Evolutionary conservation across 1,140 invertebrate species (phyloP).

Genomic region (Caenorhabditis inopinata): DNA sequence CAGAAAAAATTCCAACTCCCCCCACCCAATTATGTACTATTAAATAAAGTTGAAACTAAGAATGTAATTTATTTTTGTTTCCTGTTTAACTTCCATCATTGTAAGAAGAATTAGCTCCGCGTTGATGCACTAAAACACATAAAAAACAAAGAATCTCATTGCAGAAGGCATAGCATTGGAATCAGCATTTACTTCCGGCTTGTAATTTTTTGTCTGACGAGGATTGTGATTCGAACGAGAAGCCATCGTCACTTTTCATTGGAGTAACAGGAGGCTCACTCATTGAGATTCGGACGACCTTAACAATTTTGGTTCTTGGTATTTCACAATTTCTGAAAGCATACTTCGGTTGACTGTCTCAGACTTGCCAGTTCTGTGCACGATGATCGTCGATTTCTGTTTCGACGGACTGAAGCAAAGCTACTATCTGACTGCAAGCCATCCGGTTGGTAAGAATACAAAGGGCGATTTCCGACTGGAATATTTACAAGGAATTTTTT

Average conservation of each 20-base stretch:
- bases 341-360: conserved; percentile 41
- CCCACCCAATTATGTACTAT: too few species aligned
- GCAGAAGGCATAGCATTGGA: not conserved
- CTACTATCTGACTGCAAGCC: conserved; percentile 57
- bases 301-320: not conserved
- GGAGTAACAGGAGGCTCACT: conserved; percentile 41
- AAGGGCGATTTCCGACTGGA: conserved; percentile 59
- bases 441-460: conserved; percentile 54
- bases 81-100: too few species aligned
- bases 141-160: not conserved
- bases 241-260: conserved; percentile 35
- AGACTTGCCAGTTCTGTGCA: conserved; percentile 45
- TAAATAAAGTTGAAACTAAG: too few species aligned
- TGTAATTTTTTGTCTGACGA: not conserved
- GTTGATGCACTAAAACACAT: too few species aligned
- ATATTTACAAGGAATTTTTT: conserved; percentile 64
- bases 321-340: not conserved
- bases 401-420: conserved; percentile 46
- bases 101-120: too few species aligned
- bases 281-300: conserved; percentile 40
- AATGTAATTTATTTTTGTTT: too few species aligned
- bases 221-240: conserved; percentile 28
- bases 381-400: conserved; percentile 41
- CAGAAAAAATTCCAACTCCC: too few species aligned
- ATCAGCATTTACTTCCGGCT: not conserved